A percentile compares a stretch with the other conserved stretches of the same genome.
Evolutionary conservation across 35 echinoderm and acorn worm genomes (phyloP).

Genomic region (Anneissia japonica): DNA sequence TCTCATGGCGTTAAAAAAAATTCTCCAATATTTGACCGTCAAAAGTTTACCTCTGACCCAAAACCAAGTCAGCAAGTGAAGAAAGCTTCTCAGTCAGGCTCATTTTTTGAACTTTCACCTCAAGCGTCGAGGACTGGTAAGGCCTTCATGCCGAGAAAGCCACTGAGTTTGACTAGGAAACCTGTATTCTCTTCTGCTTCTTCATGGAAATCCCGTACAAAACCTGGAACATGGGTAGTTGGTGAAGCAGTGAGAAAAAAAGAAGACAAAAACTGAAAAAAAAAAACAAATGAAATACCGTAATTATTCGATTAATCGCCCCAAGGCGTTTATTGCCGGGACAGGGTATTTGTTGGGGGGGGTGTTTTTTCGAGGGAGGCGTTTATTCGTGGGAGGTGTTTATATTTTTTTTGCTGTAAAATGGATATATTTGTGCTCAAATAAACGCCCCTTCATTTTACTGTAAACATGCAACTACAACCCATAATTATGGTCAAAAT

Average conservation of each 20-base stretch:
- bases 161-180: slow-evolving; percentile 15
- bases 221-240: neutral
- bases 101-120: neutral
- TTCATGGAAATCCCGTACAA: slow-evolving; percentile 66
- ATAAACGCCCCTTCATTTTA: no score
- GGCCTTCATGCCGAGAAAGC: neutral
- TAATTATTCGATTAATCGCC: no score
- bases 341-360: no score
- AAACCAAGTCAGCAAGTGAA: neutral
- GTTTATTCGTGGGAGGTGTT: no score
- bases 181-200: slow-evolving; percentile 77
- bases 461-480: no score
- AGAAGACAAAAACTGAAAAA: neutral
- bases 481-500: no score
- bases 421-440: no score
- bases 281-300: no score
- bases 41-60: neutral
- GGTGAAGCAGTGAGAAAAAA: neutral
- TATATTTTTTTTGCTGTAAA: no score
- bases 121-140: neutral
- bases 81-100: neutral
- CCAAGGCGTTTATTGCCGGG: no score
- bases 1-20: slow-evolving; percentile 3
- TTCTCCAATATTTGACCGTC: neutral
- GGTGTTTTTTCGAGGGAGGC: no score